phyloP scores from a whole-genome alignment of 1,140 invertebrate species.

The Micrasema minimum region DNA sequence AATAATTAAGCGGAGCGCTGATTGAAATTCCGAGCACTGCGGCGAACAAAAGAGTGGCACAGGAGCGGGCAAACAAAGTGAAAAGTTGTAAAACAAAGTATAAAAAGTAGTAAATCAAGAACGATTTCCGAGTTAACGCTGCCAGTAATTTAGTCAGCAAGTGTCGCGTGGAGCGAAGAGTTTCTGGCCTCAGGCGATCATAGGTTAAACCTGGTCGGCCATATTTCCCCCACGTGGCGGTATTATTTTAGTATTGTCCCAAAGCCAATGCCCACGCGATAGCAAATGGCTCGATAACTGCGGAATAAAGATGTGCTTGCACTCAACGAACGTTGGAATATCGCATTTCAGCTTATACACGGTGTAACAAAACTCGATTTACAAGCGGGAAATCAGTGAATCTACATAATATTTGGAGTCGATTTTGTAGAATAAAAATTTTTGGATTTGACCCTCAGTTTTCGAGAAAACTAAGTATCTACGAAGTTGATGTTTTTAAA shows the following conservation, averaged over 20 bases:
- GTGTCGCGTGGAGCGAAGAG: slow-evolving; percentile 37
- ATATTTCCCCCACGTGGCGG: slow-evolving; percentile 29
- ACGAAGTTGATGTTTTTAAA: no score
- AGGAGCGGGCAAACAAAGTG: neutral
- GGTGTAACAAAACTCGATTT: no score
- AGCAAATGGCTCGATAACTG: slow-evolving; percentile 17
- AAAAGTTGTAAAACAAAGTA: neutral
- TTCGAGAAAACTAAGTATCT: no score
- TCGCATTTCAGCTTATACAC: no score
- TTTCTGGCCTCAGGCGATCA: slow-evolving; percentile 34
- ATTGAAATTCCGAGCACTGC: neutral
- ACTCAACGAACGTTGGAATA: no score
- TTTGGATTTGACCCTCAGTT: no score
- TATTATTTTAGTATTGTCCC: slow-evolving; percentile 45
- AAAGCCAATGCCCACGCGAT: neutral
- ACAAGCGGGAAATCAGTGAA: no score
- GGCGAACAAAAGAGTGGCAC: neutral
- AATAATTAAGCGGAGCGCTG: neutral
- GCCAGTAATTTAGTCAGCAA: slow-evolving; percentile 47
- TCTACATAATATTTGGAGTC: no score
- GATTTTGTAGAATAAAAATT: no score
- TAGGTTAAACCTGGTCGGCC: slow-evolving; percentile 29
- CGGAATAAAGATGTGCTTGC: no score
- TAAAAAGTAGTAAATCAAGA: neutral
- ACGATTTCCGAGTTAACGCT: slow-evolving; percentile 38